A percentile compares a stretch with the other conserved stretches of the same genome.
Conservation (phyloP, 64 coral and sea anemone genomes). For the Anthopleura sola region DNA sequence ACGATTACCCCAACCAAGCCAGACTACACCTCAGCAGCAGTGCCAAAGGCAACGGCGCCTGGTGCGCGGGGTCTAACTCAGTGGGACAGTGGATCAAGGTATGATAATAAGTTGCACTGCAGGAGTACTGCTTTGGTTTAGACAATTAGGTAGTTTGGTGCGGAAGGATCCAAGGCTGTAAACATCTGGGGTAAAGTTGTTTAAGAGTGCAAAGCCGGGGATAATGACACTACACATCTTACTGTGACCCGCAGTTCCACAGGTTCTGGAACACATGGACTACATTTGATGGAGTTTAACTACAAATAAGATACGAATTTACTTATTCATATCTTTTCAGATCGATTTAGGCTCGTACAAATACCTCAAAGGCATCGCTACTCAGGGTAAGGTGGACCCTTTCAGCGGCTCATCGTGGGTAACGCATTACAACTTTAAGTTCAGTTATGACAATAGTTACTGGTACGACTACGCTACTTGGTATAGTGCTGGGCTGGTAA, state of each 20-base stretch:
- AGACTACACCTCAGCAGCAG: conserved; percentile 43
- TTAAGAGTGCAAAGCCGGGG: no score
- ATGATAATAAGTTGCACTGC: no score
- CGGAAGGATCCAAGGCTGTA: no score
- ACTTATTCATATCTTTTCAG: not conserved
- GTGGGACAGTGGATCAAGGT: not conserved
- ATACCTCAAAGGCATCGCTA: conserved; percentile 42
- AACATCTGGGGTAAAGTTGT: no score
- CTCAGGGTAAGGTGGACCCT: conserved; percentile 32
- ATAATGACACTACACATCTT: no score
- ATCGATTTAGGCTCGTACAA: conserved; percentile 42
- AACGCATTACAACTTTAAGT: conserved; percentile 19
- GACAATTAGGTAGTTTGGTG: no score
- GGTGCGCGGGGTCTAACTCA: conserved; percentile 15
- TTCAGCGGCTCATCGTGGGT: conserved; percentile 26
- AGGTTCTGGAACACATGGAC: no score
- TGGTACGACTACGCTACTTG: conserved; percentile 17
- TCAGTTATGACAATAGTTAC: not conserved
- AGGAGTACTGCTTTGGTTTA: no score
- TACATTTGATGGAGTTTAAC: no score
- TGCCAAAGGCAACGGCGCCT: conserved; percentile 37
- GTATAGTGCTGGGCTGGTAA: conserved; percentile 3
- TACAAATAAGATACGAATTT: no score
- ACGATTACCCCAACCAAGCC: conserved; percentile 30
- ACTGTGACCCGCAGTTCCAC: no score